Conservation (phyloP, 2,888 invertebrate species). For the Drosophila kuntzei region DNA sequence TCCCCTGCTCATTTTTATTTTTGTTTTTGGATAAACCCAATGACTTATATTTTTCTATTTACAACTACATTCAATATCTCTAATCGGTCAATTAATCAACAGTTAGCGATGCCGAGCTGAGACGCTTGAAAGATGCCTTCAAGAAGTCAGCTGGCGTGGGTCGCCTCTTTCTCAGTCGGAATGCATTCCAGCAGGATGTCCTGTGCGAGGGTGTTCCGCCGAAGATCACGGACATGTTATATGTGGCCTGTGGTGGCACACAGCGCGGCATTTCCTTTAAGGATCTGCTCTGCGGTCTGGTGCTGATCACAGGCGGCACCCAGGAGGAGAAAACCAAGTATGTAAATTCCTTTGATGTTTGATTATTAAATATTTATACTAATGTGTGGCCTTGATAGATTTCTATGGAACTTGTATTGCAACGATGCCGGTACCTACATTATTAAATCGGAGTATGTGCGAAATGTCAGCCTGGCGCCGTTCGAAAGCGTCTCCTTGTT, state of each 20-base stretch:
- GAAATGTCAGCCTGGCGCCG: conserved; percentile 87
- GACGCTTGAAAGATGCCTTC: conserved; percentile 94
- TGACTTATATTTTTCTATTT: conserved; percentile 1
- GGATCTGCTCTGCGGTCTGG: conserved; percentile 94
- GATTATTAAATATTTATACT: not conserved
- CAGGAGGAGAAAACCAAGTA: conserved; percentile 92
- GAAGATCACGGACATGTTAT: conserved; percentile 93
- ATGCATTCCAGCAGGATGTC: conserved; percentile 93
- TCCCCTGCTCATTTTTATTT: conserved; percentile 14
- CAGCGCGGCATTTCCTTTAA: conserved; percentile 92
- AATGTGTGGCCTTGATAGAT: conserved; percentile 85
- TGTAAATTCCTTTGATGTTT: conserved; percentile 1
- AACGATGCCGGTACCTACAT: conserved; percentile 92
- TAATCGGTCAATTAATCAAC: conserved; percentile 15
- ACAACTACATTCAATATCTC: not conserved
- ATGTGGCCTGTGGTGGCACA: conserved; percentile 93
- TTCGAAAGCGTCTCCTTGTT: conserved; percentile 82
- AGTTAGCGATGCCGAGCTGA: conserved; percentile 94
- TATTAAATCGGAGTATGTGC: conserved; percentile 90
- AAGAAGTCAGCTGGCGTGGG: conserved; percentile 92
- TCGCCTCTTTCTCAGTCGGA: conserved; percentile 89
- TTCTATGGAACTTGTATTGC: conserved; percentile 94
- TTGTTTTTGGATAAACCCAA: conserved; percentile 34
- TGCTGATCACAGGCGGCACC: conserved; percentile 93
- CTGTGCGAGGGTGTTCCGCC: conserved; percentile 94